Conservation (phyloP, 2,888 invertebrate species). For the Drosophila subsilvestris region DNA sequence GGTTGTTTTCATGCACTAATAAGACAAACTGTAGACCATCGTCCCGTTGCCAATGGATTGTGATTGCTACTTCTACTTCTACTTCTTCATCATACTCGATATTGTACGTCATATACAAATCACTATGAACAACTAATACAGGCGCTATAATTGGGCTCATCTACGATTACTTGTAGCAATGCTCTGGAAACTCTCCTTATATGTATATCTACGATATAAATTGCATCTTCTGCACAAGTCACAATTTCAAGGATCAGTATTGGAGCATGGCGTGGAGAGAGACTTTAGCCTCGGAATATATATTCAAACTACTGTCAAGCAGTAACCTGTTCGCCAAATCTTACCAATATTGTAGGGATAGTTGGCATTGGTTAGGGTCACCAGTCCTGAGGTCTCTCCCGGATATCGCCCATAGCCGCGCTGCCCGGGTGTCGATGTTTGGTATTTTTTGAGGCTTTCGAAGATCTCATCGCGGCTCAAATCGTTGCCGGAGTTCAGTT, state of each 20-base stretch:
- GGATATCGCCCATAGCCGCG: conserved; percentile 78
- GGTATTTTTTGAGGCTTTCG: conserved; percentile 87
- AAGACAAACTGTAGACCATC: not conserved
- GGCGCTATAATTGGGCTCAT: not conserved
- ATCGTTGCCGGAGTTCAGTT: conserved; percentile 88
- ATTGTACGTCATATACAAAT: not conserved
- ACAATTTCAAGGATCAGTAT: no score
- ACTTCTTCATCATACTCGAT: not conserved
- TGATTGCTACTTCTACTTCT: conserved; percentile 3
- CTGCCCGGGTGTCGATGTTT: conserved; percentile 84
- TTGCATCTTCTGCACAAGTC: no score
- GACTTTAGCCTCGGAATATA: no score
- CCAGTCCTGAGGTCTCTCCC: conserved; percentile 76
- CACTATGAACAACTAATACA: not conserved
- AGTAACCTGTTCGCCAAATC: no score
- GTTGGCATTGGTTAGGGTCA: conserved; percentile 82
- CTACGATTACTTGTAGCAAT: not conserved
- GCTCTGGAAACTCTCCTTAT: no score
- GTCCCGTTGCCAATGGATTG: not conserved
- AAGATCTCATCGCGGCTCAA: conserved; percentile 85
- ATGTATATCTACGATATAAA: no score
- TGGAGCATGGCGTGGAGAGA: no score
- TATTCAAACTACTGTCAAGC: no score
- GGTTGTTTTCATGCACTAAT: not conserved
- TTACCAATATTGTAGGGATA: conserved; percentile 79